Conservation (phyloP, 2,888 invertebrate species). For the Clunio marinus region DNA sequence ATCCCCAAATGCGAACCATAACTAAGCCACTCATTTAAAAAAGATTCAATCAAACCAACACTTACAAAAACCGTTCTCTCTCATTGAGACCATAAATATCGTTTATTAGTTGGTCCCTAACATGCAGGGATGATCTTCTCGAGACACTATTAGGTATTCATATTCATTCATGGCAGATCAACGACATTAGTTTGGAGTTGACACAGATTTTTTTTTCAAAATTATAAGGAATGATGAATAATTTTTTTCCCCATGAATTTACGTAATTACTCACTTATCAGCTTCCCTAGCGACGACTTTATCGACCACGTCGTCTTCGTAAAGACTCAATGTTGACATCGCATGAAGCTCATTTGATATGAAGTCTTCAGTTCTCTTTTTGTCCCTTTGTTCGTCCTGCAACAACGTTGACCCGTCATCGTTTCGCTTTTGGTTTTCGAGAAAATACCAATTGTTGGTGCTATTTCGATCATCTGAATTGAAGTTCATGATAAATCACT, state of each 20-base stretch:
- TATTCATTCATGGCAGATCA: background rate
- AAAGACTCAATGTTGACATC: constrained; percentile 58
- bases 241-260: background rate
- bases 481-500: background rate
- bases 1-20: background rate
- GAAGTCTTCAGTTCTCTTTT: constrained; percentile 20
- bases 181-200: too few relatives aligned
- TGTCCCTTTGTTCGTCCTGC: too few relatives aligned
- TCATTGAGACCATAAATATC: constrained; percentile 25
- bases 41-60: background rate
- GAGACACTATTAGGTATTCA: background rate
- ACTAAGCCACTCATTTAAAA: background rate
- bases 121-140: constrained; percentile 4
- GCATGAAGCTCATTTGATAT: constrained; percentile 52
- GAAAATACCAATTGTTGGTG: constrained; percentile 18
- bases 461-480: background rate
- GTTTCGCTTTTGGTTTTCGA: constrained; percentile 10
- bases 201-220: background rate
- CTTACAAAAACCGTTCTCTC: constrained; percentile 27
- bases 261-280: constrained; percentile 52
- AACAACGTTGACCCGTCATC: too few relatives aligned
- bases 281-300: constrained; percentile 55
- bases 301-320: constrained; percentile 57
- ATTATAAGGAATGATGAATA: constrained; percentile 6
- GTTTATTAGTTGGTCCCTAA: constrained; percentile 22